Conservation (phyloP, 2,797 vertebrate species). For the Lophotriccus pileatus region DNA sequence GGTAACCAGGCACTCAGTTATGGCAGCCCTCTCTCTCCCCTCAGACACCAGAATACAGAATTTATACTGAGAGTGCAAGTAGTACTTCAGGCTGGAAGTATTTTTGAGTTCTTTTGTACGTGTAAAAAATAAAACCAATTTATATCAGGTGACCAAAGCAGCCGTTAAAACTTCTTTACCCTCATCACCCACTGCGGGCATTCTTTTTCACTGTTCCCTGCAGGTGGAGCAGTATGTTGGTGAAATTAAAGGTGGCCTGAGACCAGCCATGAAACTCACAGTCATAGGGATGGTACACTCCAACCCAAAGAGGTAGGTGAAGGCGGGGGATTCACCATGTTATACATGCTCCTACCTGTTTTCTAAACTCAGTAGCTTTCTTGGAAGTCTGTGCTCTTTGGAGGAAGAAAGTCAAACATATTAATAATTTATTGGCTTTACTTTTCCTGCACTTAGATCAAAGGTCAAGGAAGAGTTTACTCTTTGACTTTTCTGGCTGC, state of each 20-base stretch:
- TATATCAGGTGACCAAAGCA: background rate
- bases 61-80: background rate
- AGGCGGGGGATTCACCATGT: background rate
- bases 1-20: rapidly evolving
- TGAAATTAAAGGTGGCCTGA: conserved; percentile 88
- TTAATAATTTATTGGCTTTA: background rate
- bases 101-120: background rate
- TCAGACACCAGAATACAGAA: background rate
- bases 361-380: background rate
- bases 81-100: background rate
- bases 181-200: background rate
- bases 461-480: background rate
- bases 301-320: conserved; percentile 84
- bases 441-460: background rate
- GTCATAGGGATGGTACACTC: conserved; percentile 87
- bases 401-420: background rate
- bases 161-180: background rate
- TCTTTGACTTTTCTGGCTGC: background rate
- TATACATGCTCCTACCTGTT: background rate
- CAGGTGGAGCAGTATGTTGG: conserved; percentile 84
- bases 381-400: background rate
- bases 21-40: rapidly evolving
- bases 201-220: conserved; percentile 3
- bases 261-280: conserved; percentile 88
- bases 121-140: background rate